A percentile compares a stretch with the other conserved stretches of the same genome.
Conservation (phyloP, 1,140 invertebrate genomes). For the Lamellibrachia luymesi region DNA sequence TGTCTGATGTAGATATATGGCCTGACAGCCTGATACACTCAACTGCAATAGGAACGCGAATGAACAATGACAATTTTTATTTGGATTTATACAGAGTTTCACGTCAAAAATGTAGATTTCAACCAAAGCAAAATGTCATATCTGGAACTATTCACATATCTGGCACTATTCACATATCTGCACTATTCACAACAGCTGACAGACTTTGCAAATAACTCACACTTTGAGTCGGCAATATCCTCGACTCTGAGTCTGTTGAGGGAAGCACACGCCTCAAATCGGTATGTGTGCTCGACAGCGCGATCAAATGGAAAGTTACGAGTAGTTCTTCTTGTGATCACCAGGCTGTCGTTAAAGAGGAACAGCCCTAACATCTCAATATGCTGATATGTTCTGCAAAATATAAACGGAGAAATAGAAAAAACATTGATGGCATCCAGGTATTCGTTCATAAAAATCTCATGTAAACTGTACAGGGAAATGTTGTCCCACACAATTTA, state of each 20-base stretch:
- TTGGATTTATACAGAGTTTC: too few species aligned
- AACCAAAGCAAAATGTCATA: too few species aligned
- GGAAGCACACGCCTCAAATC: slow-evolving; percentile 38
- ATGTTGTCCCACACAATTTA: too few species aligned
- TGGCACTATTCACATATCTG: background rate
- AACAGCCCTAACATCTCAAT: slow-evolving; percentile 44
- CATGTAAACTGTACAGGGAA: too few species aligned
- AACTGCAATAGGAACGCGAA: too few species aligned
- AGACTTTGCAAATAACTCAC: slow-evolving; percentile 32
- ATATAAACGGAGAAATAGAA: background rate
- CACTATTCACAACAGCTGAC: background rate
- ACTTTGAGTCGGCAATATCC: slow-evolving; percentile 48
- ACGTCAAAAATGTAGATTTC: too few species aligned
- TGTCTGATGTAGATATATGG: too few species aligned
- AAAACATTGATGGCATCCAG: background rate
- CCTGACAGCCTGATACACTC: too few species aligned
- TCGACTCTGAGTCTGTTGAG: slow-evolving; percentile 36
- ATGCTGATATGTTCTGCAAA: slow-evolving; percentile 42
- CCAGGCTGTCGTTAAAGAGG: slow-evolving; percentile 47
- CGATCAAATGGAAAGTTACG: slow-evolving; percentile 44
- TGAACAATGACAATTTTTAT: too few species aligned
- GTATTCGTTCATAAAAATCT: background rate
- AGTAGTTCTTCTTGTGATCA: slow-evolving; percentile 42
- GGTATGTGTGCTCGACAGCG: slow-evolving; percentile 41
- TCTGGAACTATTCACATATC: too few species aligned